Conservation (phyloP, 2,113 vertebrate species). For the Sigmodon hispidus region DNA sequence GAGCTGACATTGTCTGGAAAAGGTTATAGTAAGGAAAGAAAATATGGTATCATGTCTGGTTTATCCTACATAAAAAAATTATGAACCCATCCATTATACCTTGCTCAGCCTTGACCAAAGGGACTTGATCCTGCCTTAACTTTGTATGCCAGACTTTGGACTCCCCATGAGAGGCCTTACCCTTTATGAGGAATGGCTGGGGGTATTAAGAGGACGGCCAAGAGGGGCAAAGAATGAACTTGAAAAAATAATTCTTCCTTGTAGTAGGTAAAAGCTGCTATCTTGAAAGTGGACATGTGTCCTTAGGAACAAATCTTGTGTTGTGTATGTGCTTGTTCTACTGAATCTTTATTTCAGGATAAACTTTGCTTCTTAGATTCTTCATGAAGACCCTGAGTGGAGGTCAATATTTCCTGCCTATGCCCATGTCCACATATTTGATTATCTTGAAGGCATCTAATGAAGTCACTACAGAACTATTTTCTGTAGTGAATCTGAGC, state of each 20-base stretch:
- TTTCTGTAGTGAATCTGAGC: not conserved
- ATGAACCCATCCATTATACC: no score
- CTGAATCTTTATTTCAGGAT: not conserved
- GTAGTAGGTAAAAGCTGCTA: not conserved
- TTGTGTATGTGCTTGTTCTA: fast-evolving
- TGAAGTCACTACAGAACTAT: no score
- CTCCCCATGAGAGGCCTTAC: no score
- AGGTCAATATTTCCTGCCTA: not conserved
- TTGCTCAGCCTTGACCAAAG: no score
- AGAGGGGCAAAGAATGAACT: no score
- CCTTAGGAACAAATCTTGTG: no score
- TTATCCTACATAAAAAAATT: not conserved
- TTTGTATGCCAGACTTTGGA: no score
- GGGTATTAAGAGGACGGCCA: no score
- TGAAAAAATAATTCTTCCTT: not conserved
- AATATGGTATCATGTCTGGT: not conserved
- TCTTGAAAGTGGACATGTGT: not conserved
- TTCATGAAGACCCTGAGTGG: not conserved
- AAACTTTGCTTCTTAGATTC: not conserved
- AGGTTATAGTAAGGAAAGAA: not conserved
- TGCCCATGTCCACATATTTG: not conserved
- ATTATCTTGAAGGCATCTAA: not conserved
- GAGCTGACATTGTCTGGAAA: not conserved
- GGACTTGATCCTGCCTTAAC: no score
- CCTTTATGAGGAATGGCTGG: no score